phyloP scores from a whole-genome alignment of 2,888 invertebrate genomes.

The Hypolimnas misippus region DNA sequence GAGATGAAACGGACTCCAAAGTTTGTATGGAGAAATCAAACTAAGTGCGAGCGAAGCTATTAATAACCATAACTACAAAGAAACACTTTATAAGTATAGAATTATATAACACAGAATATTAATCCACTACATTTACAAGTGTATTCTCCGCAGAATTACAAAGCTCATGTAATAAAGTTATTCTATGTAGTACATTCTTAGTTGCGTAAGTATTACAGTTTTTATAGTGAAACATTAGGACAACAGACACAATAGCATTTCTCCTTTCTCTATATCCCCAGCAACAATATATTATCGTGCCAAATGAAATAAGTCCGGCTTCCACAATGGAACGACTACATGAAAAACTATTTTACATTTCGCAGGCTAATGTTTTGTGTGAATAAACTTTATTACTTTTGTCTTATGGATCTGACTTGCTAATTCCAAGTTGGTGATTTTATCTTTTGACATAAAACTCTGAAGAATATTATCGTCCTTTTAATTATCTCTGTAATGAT shows the following conservation, averaged over 20 bases:
- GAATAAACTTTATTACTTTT: conserved; percentile 19
- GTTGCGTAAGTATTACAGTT: conserved; percentile 18
- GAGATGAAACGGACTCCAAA: too few species aligned
- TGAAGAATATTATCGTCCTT: not conserved
- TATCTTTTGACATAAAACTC: conserved; percentile 10
- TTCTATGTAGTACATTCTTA: conserved; percentile 7
- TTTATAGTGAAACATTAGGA: conserved; percentile 10
- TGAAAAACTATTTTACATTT: conserved; percentile 32
- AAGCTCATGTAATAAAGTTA: not conserved
- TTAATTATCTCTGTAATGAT: not conserved
- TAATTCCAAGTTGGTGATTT: conserved; percentile 5
- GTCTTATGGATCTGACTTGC: not conserved
- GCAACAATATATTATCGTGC: conserved; percentile 28
- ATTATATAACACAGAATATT: too few species aligned
- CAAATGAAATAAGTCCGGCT: conserved; percentile 32
- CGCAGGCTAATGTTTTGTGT: conserved; percentile 19
- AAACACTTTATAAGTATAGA: too few species aligned
- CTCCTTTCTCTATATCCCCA: conserved; percentile 13
- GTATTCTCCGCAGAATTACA: not conserved
- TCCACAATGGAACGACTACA: conserved; percentile 18
- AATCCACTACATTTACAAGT: too few species aligned
- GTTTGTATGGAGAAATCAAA: too few species aligned
- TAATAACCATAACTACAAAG: too few species aligned
- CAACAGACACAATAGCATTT: conserved; percentile 16
- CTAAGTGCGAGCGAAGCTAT: too few species aligned